Evolutionary conservation across 2,797 vertebrate genomes (phyloP).

Genomic region (Myotis daubentonii): DNA sequence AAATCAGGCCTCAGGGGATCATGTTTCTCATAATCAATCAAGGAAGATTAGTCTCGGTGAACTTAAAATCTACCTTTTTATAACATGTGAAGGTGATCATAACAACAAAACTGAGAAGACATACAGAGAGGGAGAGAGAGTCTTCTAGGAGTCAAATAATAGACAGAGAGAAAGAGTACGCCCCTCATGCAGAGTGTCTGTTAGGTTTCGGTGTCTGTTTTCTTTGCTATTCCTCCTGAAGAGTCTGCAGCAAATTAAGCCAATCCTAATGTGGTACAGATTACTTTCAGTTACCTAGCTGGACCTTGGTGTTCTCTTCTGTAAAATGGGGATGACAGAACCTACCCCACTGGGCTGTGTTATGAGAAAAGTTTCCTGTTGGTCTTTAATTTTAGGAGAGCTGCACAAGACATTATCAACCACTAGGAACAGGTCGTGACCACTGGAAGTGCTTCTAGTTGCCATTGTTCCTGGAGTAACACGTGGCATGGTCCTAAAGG

Average conservation of each 20-base stretch:
- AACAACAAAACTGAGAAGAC: neutral
- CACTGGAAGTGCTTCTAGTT: accelerated
- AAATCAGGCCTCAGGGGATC: neutral
- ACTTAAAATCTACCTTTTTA: neutral
- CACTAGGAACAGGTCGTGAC: neutral
- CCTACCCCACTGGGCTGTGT: neutral
- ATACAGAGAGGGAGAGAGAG: neutral
- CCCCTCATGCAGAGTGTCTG: neutral
- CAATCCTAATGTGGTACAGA: neutral
- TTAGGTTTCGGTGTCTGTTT: neutral
- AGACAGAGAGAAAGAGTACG: neutral
- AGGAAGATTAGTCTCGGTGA: neutral
- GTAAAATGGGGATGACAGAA: neutral
- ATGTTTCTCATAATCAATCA: neutral
- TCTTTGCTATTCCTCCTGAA: neutral
- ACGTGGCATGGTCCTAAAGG: neutral
- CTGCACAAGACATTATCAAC: too few species aligned
- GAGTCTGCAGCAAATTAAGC: neutral
- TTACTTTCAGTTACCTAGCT: neutral
- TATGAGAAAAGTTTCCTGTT: neutral
- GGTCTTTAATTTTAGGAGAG: neutral
- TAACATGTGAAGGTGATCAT: accelerated
- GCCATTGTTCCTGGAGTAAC: neutral
- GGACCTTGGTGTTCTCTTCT: neutral
- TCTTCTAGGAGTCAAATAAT: neutral